Percentiles rank a stretch among this genome's conserved stretches.
Evolutionary conservation across 2,888 invertebrate genomes (phyloP).

Genomic region (Cetonia aurata): DNA sequence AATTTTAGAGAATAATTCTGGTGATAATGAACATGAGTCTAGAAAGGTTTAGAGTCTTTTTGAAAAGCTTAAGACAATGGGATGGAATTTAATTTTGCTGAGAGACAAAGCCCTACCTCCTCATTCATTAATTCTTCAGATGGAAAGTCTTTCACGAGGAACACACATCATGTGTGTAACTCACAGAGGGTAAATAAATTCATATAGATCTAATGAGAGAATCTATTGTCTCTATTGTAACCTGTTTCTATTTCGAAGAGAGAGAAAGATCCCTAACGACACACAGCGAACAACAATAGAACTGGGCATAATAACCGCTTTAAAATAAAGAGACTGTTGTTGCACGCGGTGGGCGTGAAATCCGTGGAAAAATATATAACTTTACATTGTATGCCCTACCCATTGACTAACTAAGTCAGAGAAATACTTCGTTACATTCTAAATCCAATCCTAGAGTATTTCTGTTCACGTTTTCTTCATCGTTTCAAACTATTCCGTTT

Average conservation of each 20-base stretch:
- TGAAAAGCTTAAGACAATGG: no score
- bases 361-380: slow-evolving; percentile 48
- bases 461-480: slow-evolving; percentile 30
- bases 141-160: background rate
- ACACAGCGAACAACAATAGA: slow-evolving; percentile 32
- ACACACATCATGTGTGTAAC: slow-evolving; percentile 1
- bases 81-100: no score
- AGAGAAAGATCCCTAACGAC: slow-evolving; percentile 17
- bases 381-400: slow-evolving; percentile 51
- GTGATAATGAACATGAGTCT: no score
- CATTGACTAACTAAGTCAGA: slow-evolving; percentile 46
- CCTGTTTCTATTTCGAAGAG: slow-evolving; percentile 31
- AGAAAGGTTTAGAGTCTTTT: no score
- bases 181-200: background rate
- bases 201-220: slow-evolving; percentile 17
- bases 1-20: no score
- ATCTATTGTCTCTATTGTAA: slow-evolving; percentile 38
- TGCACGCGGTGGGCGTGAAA: slow-evolving; percentile 47
- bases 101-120: no score
- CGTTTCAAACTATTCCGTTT: slow-evolving; percentile 14
- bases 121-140: background rate
- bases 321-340: slow-evolving; percentile 37
- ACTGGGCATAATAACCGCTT: slow-evolving; percentile 25
- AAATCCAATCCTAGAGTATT: slow-evolving; percentile 25
- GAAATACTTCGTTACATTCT: slow-evolving; percentile 41